Percentiles rank a stretch among this genome's conserved stretches.
phyloP scores from a whole-genome alignment of 1,140 invertebrate species.

The Daktulosphaira vitifoliae region DNA sequence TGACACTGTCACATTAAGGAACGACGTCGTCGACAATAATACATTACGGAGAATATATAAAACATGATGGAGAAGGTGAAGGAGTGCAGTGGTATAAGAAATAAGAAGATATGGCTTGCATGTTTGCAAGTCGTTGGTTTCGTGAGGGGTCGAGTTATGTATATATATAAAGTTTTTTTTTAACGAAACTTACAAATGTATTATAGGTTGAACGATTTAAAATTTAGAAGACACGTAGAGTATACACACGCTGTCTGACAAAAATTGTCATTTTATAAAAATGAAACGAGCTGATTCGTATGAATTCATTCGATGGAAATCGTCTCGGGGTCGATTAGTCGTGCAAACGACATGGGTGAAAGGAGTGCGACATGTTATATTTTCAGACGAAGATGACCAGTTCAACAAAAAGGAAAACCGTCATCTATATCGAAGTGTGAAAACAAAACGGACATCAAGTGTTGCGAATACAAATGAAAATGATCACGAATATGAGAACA shows the following conservation, averaged over 20 bases:
- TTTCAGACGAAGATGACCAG: constrained; percentile 54
- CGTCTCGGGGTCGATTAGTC: constrained; percentile 58
- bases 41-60: neutral
- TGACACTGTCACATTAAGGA: constrained; percentile 29
- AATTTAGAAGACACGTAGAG: constrained; percentile 3
- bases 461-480: neutral
- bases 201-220: constrained; percentile 4
- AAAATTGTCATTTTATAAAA: too few species aligned
- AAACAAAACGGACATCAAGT: neutral
- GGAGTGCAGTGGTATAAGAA: neutral
- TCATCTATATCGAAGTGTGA: neutral
- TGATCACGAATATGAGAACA: neutral
- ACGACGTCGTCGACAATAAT: neutral
- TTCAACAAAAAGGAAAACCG: constrained; percentile 28
- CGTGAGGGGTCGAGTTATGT: neutral
- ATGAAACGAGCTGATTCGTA: constrained; percentile 9
- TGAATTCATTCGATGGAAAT: constrained; percentile 52
- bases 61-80: too few species aligned
- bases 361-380: constrained; percentile 59
- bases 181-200: too few species aligned
- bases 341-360: constrained; percentile 61
- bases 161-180: too few species aligned
- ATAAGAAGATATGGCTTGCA: neutral
- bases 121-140: constrained; percentile 17
- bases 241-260: neutral